phyloP scores from a whole-genome alignment of 30 jellyfish, hydroid and myxozoan genomes.

The Chrysaora quinquecirrha region DNA sequence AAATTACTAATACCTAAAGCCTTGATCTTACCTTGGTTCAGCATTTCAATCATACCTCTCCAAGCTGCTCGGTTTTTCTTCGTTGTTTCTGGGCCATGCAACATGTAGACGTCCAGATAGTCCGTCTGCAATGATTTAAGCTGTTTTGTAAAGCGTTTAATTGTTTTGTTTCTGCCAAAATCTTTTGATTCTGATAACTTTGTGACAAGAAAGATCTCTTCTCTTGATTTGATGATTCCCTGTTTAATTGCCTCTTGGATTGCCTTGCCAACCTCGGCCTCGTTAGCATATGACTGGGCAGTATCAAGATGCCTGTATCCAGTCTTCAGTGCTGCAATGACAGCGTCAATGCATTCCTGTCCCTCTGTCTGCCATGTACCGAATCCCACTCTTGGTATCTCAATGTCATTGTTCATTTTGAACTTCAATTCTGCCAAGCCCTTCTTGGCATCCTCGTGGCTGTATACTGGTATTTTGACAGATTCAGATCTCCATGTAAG shows the following conservation, averaged over 20 bases:
- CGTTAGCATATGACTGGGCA: constrained; percentile 74
- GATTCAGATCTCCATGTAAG: constrained; percentile 35
- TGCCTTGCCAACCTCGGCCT: constrained; percentile 58
- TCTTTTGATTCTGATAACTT: constrained; percentile 52
- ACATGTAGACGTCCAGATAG: constrained; percentile 58
- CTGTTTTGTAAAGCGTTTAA: constrained; percentile 14
- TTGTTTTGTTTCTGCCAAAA: constrained; percentile 24
- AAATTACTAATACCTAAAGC: constrained; percentile 73
- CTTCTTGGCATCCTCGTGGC: constrained; percentile 36
- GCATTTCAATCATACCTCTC: constrained; percentile 47
- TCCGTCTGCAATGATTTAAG: constrained; percentile 28
- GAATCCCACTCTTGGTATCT: constrained; percentile 76
- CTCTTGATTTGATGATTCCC: constrained; percentile 63
- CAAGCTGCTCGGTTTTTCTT: constrained; percentile 63
- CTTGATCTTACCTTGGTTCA: constrained; percentile 50
- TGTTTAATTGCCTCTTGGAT: constrained; percentile 48
- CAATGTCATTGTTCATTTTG: constrained; percentile 43
- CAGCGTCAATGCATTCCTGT: constrained; percentile 66
- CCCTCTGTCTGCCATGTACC: constrained; percentile 77
- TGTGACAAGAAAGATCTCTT: constrained; percentile 62
- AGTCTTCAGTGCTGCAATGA: constrained; percentile 62
- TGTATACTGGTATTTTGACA: constrained; percentile 45
- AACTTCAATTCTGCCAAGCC: constrained; percentile 35
- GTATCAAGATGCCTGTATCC: constrained; percentile 83
- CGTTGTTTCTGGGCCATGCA: constrained; percentile 62